phyloP scores from a whole-genome alignment of 2,113 vertebrate genomes.

The human (Homo sapiens) region GRCh38 chr2:129030501-129031000 shows the following conservation, averaged over 20 bases:
- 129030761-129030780: not conserved
- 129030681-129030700: not conserved
- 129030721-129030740: not conserved
- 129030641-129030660: not conserved
- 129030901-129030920: not conserved
- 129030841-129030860: not conserved
- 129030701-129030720: not conserved
- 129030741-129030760: not conserved
- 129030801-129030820: not conserved
- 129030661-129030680: not conserved
- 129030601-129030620: not conserved
- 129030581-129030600: not conserved
- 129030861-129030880: not conserved
- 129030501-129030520: not conserved
- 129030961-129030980: not conserved
- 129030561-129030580: not conserved
- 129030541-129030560: not conserved
- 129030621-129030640: not conserved
- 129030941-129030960: not conserved
- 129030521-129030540: not conserved
- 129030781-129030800: not conserved
- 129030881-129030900: not conserved
- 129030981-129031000: not conserved
- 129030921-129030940: not conserved
- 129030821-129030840: not conserved